A percentile compares a stretch with the other conserved stretches of the same genome.
Conservation (phyloP, 2,113 vertebrate genomes). For the Raja brachyura region DNA sequence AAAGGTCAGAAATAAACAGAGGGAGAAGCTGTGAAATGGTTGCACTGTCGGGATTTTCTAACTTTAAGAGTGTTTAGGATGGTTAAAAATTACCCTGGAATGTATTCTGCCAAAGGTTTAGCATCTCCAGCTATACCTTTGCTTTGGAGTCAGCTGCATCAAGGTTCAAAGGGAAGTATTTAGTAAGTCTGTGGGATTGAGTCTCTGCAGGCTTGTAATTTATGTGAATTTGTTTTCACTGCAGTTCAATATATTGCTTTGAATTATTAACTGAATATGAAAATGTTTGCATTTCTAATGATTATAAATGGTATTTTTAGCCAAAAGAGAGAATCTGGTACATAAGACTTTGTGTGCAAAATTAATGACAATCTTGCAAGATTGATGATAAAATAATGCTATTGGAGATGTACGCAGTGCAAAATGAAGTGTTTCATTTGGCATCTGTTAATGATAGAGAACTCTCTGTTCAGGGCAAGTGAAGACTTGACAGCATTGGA, state of each 20-base stretch:
- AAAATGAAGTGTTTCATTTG: slow-evolving; percentile 1
- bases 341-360: neutral
- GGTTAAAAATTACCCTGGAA: neutral
- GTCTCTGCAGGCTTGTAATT: neutral
- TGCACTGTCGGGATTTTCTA: neutral
- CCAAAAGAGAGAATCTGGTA: neutral
- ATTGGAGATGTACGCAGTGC: neutral
- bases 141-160: neutral
- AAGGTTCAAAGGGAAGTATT: neutral
- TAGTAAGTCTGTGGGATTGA: slow-evolving; percentile 28
- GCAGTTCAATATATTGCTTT: slow-evolving; percentile 32
- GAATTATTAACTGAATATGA: slow-evolving; percentile 36
- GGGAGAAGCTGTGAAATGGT: neutral
- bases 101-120: neutral
- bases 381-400: slow-evolving; percentile 32
- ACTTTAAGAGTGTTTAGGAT: neutral
- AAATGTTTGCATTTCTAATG: slow-evolving; percentile 30
- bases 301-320: neutral
- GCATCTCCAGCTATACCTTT: neutral
- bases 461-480: neutral
- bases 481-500: neutral
- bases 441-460: neutral
- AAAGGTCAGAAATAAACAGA: neutral
- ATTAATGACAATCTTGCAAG: slow-evolving; percentile 33
- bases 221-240: neutral